Base-by-base conservation (phyloP, 2,797 vertebrate genomes). In the Amblyopsis hoosieri region DNA sequence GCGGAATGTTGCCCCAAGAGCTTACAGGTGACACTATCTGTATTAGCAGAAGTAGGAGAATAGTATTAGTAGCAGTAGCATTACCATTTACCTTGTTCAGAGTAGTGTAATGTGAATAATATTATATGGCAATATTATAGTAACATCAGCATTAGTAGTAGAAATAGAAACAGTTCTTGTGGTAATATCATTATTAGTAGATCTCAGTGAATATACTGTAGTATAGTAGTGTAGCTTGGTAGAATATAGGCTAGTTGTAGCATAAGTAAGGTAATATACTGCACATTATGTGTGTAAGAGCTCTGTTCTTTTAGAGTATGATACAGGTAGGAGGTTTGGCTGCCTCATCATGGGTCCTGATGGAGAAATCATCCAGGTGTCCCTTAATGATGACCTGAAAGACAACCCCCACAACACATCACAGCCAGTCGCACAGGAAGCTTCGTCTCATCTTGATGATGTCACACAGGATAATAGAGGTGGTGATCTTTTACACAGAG, bases 301-400 rank as follows among this genome's bases (percentile, higher is more conserved):
- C 33, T 58, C 12, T 72, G 19, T 67, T 45, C 73, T 75, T 47
- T 76, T 65, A 94, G 92, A 92, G 68, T 83, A 86, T 67, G 82
- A 88, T 57, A 86, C 85, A 15, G 80, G 71, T 12, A 70, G 61
- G 71, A 72, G 83, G 0, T 64, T 74, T 37, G 90, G 89, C 53
- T 81, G 84, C 65, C 65, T 93, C 71, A 87, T 92, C 51, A 75
- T 85, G 70, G 80, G 77, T 80, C 92, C 92, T 64, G 87, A 92
- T 73, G 90, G 91, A 60, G 80, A 91, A 78, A 90, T 87, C 12
- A 71, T 91, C 49, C 85, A 76, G 54, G 82, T 88, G 14, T 91
- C 91, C 15, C 65, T 92, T 64, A 81, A 72, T 17, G 82, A 78
- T 50, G 80, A 78, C 57, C 57, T 78, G 19, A 15, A 71, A n/a